Conservation (phyloP, 2,888 invertebrate species). For the Petrophora chlorosata region DNA sequence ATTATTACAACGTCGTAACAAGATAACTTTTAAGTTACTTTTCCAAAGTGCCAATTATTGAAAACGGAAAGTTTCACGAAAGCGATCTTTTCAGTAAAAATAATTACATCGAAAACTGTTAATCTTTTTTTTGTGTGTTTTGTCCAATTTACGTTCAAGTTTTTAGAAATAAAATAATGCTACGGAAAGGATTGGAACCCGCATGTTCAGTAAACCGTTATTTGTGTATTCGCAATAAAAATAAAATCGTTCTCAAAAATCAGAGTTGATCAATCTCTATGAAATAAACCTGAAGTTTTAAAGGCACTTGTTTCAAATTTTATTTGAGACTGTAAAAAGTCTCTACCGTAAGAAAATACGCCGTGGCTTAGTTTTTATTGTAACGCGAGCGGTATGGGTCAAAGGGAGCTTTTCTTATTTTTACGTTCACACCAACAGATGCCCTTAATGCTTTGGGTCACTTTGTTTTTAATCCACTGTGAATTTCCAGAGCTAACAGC, state of each 20-base stretch:
- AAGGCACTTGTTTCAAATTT: conserved; percentile 51
- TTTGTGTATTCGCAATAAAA: no score
- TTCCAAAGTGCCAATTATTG: conserved; percentile 43
- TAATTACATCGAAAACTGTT: conserved; percentile 32
- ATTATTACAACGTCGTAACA: conserved; percentile 35
- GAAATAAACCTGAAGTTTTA: conserved; percentile 37
- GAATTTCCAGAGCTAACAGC: conserved; percentile 28
- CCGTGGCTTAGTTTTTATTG: conserved; percentile 57
- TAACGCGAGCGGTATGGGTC: conserved; percentile 51
- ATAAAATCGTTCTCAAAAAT: no score
- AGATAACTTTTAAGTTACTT: conserved; percentile 37
- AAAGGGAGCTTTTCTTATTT: conserved; percentile 50
- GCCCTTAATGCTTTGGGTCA: conserved; percentile 52
- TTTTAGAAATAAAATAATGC: no score
- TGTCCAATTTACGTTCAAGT: no score
- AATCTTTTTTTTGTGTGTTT: no score
- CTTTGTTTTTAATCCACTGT: conserved; percentile 46
- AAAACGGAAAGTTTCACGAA: conserved; percentile 24
- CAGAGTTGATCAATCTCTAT: no score
- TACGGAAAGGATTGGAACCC: no score
- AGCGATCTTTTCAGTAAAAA: conserved; percentile 13
- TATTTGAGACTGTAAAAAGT: conserved; percentile 49
- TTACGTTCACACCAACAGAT: conserved; percentile 55
- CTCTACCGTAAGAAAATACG: conserved; percentile 45
- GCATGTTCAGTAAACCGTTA: no score